Evolutionary conservation across 1,140 invertebrate genomes (phyloP), one percentile per base, ranked within the genome.

Genomic region (Amyelois transitella): DNA sequence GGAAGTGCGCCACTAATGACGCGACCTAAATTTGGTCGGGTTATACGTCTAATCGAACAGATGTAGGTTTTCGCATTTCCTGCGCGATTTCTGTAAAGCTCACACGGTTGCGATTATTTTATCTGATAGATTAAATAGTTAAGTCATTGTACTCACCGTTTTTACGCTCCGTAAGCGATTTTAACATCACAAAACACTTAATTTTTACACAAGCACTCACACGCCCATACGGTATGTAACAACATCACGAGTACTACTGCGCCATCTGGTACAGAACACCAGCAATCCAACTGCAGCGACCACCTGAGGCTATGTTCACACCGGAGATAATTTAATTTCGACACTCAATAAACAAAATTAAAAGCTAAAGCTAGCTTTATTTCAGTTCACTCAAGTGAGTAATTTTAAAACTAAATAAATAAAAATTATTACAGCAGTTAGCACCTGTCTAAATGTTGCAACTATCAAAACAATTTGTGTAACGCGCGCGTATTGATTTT

Each of bases 181-280:
- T 71, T 63, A 74, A 72, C 72, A 80, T 74, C 81, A 87, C 84
- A 77, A 84, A 85, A 81, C 84, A 87, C 84, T 76, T 73, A 67
- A 75, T 82, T 83, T 80, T 77, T 80, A 75, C 80, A 85, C 84
- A 87, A 85, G 78, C 84, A 87, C 84, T 84, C 76, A 84, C 81
- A 85, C 84, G 81, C 84, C 84, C 84, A 76, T 83, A 77, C 76
- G 67, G 77, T 77, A 81, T 83, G 81, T 75, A 83, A 81, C 79
- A 84, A 87, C 84, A 87, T 87, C 81, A 85, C 81, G 84, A 77
- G 75, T 78, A 85, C 70, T 56, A 85, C 84, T 87, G 79, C 83
- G 81, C 80, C 83, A 75, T 82, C 83, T 87, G 77, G 75, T 64
- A 75, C 52, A 53, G 60, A 69, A 38, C 1, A 38, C 32, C 53